Conservation (phyloP, 2,797 vertebrate species). For the Pseudochirops cupreus region DNA sequence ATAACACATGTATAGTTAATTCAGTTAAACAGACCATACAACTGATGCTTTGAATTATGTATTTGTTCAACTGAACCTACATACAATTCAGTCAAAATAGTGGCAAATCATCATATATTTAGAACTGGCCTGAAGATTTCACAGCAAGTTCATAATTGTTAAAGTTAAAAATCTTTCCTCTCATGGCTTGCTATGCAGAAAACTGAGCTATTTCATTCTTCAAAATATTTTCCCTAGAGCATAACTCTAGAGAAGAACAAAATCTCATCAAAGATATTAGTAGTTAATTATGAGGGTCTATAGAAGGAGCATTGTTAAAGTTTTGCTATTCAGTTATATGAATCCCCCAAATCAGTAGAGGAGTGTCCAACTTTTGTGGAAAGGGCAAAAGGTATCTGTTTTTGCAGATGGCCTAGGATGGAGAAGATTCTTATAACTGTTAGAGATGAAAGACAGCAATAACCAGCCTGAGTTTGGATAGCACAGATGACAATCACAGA, state of each 20-base stretch:
- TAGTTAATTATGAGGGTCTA: background rate
- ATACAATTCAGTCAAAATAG: background rate
- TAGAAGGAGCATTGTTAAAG: background rate
- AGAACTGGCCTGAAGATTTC: background rate
- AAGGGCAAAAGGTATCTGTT: fast-evolving
- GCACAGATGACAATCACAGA: slow-evolving; percentile 28
- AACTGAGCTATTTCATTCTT: background rate
- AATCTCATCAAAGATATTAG: background rate
- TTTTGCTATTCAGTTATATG: background rate
- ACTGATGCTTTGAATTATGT: background rate
- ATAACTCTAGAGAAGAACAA: background rate
- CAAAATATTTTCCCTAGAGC: background rate
- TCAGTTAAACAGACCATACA: background rate
- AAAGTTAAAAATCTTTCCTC: background rate
- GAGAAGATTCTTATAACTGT: fast-evolving
- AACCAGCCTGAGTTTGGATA: background rate
- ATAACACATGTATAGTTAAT: background rate
- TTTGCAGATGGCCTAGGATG: background rate
- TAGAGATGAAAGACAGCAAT: background rate
- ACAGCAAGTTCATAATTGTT: background rate
- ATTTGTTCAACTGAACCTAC: background rate
- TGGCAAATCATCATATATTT: background rate
- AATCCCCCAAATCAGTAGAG: background rate
- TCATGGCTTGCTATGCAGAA: background rate
- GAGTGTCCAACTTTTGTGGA: background rate